A percentile compares a stretch with the other conserved stretches of the same genome.
Conservation (phyloP, 2,888 invertebrate genomes). For the Anthoptus insignis region DNA sequence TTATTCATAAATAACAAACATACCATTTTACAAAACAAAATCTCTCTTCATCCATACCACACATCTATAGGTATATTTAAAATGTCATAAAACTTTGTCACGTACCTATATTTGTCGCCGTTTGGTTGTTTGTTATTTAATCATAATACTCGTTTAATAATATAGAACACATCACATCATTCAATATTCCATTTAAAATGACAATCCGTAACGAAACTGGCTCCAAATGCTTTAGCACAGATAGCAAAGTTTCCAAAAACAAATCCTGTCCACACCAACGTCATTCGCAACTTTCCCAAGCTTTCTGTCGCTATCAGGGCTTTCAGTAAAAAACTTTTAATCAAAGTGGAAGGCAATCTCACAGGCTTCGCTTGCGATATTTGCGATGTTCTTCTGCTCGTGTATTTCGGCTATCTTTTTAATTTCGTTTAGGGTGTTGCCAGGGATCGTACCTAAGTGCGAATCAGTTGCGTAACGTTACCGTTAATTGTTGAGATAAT, state of each 20-base stretch:
- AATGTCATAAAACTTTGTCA: too few relatives aligned
- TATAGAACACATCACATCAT: too few relatives aligned
- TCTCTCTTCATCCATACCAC: too few relatives aligned
- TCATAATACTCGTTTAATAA: too few relatives aligned
- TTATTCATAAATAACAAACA: too few relatives aligned
- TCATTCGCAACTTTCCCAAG: constrained; percentile 21
- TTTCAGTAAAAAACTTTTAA: constrained; percentile 35
- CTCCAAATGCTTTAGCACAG: not conserved
- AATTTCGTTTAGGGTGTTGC: not conserved
- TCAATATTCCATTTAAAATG: too few relatives aligned
- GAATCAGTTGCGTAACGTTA: too few relatives aligned
- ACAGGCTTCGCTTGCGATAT: constrained; percentile 22
- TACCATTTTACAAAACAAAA: too few relatives aligned
- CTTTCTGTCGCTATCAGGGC: constrained; percentile 17
- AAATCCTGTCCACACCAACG: constrained; percentile 12
- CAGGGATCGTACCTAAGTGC: not conserved
- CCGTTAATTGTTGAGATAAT: not conserved
- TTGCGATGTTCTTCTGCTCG: constrained; percentile 9
- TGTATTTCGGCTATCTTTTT: constrained; percentile 3
- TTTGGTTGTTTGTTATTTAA: too few relatives aligned
- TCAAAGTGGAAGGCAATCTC: constrained; percentile 33
- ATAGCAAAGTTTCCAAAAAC: not conserved
- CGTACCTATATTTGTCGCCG: too few relatives aligned
- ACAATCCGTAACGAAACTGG: too few relatives aligned
- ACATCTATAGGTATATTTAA: too few relatives aligned